Evolutionary conservation across 1,140 invertebrate species (phyloP).

Genomic region (Apocrypta bakeri): DNA sequence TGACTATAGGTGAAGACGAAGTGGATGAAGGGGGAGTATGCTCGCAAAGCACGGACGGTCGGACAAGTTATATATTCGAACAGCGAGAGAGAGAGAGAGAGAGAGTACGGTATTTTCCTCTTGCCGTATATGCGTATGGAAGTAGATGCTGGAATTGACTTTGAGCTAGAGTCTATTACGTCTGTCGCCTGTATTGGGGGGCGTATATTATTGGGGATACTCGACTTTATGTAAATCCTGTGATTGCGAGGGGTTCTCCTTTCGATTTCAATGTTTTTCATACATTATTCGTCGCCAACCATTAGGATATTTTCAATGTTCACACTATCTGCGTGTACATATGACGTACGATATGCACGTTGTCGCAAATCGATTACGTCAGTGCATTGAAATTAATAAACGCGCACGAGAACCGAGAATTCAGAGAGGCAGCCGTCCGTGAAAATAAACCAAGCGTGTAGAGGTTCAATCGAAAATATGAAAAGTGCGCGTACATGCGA

Average conservation of each 20-base stretch:
- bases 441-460: neutral
- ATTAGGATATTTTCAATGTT: neutral
- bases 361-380: neutral
- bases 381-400: neutral
- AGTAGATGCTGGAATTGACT: constrained; percentile 20
- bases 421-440: neutral
- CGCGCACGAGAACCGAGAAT: neutral
- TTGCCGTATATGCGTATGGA: neutral
- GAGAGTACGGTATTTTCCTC: constrained; percentile 54
- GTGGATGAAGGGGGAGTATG: neutral
- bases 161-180: constrained; percentile 25
- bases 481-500: neutral
- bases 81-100: too few species aligned
- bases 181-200: too few species aligned
- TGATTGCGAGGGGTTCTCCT: too few species aligned
- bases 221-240: constrained; percentile 51
- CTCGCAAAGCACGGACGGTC: constrained; percentile 13
- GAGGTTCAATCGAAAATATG: neutral
- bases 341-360: too few species aligned
- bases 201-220: constrained; percentile 27
- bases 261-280: constrained; percentile 22
- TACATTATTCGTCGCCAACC: neutral
- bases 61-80: constrained; percentile 46
- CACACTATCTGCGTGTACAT: too few species aligned
- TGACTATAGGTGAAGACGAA: neutral